Evolutionary conservation across 2,113 vertebrate genomes (phyloP).

Genomic region (Agapornis roseicollis): DNA sequence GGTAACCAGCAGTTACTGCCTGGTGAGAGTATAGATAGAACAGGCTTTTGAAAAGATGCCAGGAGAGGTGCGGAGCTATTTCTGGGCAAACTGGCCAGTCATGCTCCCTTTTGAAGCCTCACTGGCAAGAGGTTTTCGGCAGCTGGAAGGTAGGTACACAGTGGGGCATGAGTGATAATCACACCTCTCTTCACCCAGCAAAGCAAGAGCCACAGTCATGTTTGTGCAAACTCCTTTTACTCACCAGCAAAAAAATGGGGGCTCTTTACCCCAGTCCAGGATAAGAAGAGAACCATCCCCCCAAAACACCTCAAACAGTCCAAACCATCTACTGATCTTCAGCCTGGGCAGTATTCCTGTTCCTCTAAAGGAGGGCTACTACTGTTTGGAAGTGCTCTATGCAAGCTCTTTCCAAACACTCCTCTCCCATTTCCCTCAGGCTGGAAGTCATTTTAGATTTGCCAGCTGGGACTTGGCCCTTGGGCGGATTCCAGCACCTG

Average conservation of each 20-base stretch:
- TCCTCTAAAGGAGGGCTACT: neutral
- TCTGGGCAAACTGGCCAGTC: neutral
- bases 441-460: slow-evolving; percentile 24
- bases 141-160: neutral
- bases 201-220: neutral
- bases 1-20: neutral
- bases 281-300: neutral
- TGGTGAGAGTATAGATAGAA: neutral
- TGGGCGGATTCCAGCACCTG: slow-evolving; percentile 43
- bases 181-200: neutral
- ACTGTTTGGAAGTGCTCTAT: neutral
- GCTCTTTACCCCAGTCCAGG: neutral
- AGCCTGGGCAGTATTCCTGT: neutral
- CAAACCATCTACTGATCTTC: neutral
- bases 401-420: slow-evolving; percentile 13
- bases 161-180: neutral
- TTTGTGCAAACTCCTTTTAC: neutral
- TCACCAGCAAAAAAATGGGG: neutral
- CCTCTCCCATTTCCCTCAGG: neutral
- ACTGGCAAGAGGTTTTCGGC: neutral
- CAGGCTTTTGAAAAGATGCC: neutral
- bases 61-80: neutral
- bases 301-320: neutral
- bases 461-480: slow-evolving; percentile 35
- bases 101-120: neutral